These are phyloP conservation scores for Molossus alvarezi DNA, from an alignment of 2,797 vertebrate species.

Conservation along the genomic window DNA sequence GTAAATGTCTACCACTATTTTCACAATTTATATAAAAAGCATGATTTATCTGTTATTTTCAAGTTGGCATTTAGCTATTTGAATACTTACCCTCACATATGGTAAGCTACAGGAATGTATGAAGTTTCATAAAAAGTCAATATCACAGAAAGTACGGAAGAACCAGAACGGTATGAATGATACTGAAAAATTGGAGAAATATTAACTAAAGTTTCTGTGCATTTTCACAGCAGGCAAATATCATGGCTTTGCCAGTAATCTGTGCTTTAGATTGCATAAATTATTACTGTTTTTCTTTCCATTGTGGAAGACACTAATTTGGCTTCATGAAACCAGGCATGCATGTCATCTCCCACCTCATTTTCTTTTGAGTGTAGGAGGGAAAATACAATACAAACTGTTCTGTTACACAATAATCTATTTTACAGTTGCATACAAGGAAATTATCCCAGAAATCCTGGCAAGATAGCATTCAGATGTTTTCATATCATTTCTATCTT, in stretches of 20 bases:
- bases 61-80: conserved; percentile 78
- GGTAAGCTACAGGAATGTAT: conserved; percentile 73
- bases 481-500: conserved; percentile 73
- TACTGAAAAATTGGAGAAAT: conserved; percentile 74
- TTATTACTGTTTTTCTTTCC: conserved; percentile 84
- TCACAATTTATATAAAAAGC: conserved; percentile 74
- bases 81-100: conserved; percentile 76
- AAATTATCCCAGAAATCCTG: conserved; percentile 78
- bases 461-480: conserved; percentile 66
- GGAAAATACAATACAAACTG: conserved; percentile 85
- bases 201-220: conserved; percentile 68
- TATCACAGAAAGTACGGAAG: conserved; percentile 71
- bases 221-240: conserved; percentile 79
- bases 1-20: conserved; percentile 79
- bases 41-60: conserved; percentile 84
- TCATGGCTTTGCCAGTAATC: conserved; percentile 75
- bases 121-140: conserved; percentile 81
- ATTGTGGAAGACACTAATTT: conserved; percentile 84
- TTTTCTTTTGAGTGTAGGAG: conserved; percentile 85
- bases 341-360: conserved; percentile 86
- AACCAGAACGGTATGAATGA: conserved; percentile 70
- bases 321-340: conserved; percentile 79
- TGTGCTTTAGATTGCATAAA: conserved; percentile 82
- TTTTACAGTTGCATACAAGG: conserved; percentile 84
- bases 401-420: conserved; percentile 83